Base-by-base conservation (phyloP, 2,113 vertebrate species). In the Bubo bubo region DNA sequence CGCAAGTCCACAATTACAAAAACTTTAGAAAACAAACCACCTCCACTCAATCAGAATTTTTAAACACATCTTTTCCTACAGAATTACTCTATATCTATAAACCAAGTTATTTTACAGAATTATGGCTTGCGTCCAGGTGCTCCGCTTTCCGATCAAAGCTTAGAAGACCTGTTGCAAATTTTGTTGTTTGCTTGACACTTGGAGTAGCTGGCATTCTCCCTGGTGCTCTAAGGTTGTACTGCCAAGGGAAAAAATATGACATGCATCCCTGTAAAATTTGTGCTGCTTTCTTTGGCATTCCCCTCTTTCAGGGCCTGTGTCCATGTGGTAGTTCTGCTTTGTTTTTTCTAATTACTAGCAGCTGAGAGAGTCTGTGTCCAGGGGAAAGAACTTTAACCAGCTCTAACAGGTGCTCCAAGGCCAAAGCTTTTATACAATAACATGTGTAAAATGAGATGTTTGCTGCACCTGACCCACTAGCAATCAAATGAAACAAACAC, bases 271-370 rank as follows among this genome's bases (percentile, higher is more conserved):
- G 34, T 92, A 95, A 98, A 97, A 93, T 56, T 47, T 77, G 93
- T 92, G 73, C 52, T 89, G 83, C 94, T 94, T 97, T 96, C 93
- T 96, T 97, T 98, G 98, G 96, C 96, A 74, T 91, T 77, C 41
- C 55, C 30, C 27, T 84, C 72, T 89, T 66, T 32, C 55, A 86
- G 91, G 86, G 87, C 47, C 88, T 56, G 34, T 2, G 17, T 98
- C 92, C 91, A 92, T 90, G 84, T 95, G 91, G 97, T 79, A 93
- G 90, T 96, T 97, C 74, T 94, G 68, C 96, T 98, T 97, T 97
- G 96, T 98, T 97, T 98, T 92, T 94, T 95, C 74, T 97, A 97
- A 98, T 97, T 97, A 90, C 58, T 49, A 63, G 64, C 98, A 97
- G 96, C 95, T 98, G 97, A 91, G 47, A 72, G 49, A 96, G 76